phyloP scores from a whole-genome alignment of 2,797 vertebrate species.

The Mycteria americana region DNA sequence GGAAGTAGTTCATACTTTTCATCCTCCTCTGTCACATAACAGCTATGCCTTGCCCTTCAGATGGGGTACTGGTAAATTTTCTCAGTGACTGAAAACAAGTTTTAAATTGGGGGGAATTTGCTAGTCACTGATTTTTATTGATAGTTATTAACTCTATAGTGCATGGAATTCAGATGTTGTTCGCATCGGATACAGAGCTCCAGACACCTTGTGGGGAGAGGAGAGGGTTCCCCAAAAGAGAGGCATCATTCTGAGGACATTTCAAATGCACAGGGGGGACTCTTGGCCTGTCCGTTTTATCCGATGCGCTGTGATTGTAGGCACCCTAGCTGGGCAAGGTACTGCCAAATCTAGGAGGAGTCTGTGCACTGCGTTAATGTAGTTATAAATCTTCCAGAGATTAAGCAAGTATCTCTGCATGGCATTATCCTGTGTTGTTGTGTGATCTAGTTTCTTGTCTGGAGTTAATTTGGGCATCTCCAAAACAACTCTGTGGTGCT shows the following conservation, averaged over 20 bases:
- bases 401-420: neutral
- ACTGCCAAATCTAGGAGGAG: neutral
- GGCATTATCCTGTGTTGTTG: neutral
- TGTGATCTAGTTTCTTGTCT: neutral
- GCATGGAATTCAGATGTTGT: neutral
- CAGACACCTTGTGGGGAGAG: rapidly evolving
- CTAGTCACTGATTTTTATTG: neutral
- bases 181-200: neutral
- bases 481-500: neutral
- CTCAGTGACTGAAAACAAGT: neutral
- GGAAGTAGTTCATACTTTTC: conserved; percentile 8
- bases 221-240: neutral
- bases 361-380: neutral
- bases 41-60: neutral
- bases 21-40: neutral
- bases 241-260: neutral
- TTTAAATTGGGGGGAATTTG: neutral
- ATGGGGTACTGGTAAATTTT: neutral
- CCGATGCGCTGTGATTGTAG: neutral
- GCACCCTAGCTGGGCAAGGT: neutral
- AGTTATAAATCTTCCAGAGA: neutral
- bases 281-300: neutral
- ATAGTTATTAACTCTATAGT: neutral
- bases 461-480: neutral
- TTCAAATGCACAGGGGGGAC: neutral